Evolutionary conservation across 2,888 invertebrate species (phyloP).

Genomic region (Pollenia griseotomentosa): DNA sequence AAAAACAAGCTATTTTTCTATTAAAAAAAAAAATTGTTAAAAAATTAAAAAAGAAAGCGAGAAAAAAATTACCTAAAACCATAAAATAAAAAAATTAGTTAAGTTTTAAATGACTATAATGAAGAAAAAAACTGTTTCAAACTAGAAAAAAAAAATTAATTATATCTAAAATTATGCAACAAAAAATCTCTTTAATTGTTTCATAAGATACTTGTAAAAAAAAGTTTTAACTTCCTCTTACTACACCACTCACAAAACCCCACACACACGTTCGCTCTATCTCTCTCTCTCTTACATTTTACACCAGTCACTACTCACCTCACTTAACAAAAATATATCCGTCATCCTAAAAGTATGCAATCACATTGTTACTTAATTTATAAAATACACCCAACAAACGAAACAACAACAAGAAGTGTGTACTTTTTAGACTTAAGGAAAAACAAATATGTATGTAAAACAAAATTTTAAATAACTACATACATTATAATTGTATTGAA

Average conservation of each 20-base stretch:
- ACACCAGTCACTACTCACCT: neutral
- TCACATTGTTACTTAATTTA: conserved; percentile 54
- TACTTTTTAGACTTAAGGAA: conserved; percentile 24
- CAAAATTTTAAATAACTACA: neutral
- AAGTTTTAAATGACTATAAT: conserved; percentile 52
- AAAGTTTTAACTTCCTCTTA: conserved; percentile 12
- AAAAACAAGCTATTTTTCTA: conserved; percentile 58
- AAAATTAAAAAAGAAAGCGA: conserved; percentile 26
- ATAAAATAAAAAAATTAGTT: conserved; percentile 4
- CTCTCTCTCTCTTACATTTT: neutral
- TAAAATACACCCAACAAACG: conserved; percentile 40
- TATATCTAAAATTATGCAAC: conserved; percentile 3
- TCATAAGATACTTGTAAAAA: neutral
- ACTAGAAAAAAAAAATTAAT: conserved; percentile 33
- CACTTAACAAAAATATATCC: conserved; percentile 24
- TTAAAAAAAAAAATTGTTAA: conserved; percentile 47
- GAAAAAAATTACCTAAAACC: conserved; percentile 1
- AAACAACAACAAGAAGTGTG: neutral
- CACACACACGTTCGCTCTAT: neutral
- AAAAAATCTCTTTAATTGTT: conserved; percentile 11
- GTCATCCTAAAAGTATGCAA: conserved; percentile 63
- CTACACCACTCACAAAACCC: neutral
- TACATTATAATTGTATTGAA: conserved; percentile 14
- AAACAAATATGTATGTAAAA: neutral
- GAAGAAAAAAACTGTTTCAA: conserved; percentile 29